phyloP scores from a whole-genome alignment of 1,140 invertebrate genomes.

The Lepidurus couesii region DNA sequence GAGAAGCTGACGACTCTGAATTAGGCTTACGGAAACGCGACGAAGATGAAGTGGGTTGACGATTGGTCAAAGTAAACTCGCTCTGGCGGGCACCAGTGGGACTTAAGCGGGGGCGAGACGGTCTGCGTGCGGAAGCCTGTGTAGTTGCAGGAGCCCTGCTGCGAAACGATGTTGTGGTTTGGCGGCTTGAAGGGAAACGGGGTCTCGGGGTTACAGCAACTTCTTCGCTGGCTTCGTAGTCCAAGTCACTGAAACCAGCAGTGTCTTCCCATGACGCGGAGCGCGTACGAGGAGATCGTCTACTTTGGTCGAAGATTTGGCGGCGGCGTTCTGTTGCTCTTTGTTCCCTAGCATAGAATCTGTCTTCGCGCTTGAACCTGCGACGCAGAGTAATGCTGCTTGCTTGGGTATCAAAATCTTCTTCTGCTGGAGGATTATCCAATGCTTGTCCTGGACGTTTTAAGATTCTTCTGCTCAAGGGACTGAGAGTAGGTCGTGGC shows the following conservation, averaged over 20 bases:
- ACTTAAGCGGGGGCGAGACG: not conserved
- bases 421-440: not conserved
- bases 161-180: constrained; percentile 9
- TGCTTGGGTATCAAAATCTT: not conserved
- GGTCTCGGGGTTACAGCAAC: not conserved
- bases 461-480: not conserved
- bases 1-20: not conserved
- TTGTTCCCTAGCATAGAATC: not conserved
- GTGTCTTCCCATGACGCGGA: not conserved
- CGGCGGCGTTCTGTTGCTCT: not conserved
- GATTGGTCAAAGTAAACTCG: constrained; percentile 26
- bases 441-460: not conserved
- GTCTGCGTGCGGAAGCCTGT: not conserved
- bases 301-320: not conserved
- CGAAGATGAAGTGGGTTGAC: not conserved
- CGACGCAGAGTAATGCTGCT: not conserved
- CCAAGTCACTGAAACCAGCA: not conserved
- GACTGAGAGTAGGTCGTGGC: constrained; percentile 18
- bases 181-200: constrained; percentile 17
- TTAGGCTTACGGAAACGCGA: constrained; percentile 22
- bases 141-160: not conserved
- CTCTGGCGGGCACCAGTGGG: constrained; percentile 17
- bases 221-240: constrained; percentile 30
- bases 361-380: not conserved
- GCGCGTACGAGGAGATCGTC: not conserved